Base-by-base conservation (phyloP, 1,140 invertebrate species). In the Anastatus disparis region DNA sequence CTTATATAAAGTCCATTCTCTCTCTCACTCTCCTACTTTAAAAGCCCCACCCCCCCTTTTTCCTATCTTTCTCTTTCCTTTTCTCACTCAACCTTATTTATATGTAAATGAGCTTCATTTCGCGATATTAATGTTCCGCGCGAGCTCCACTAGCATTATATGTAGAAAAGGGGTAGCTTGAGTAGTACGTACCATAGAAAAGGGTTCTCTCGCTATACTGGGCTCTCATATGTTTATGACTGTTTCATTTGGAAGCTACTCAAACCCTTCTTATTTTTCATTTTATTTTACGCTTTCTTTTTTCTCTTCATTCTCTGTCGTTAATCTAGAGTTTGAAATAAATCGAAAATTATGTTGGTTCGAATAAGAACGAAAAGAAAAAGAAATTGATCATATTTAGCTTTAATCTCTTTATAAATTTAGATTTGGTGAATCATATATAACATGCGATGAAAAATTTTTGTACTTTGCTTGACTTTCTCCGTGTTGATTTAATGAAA, bases 101-200 rank as follows among this genome's bases (percentile, higher is more conserved):
- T 92, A 92, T 92, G 91, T 89, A 92, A 92, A 92, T 92, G 91
- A 92, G 91, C 90, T 92, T 92, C 91, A 92, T 92, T 92, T 92
- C 90, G 89, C 90, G 90, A 92, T 92, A 92, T 92, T 92, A 92
- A 92, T 92, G 91, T 91, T 89, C 89, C 87, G 80, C 78, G 83
- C 80, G 77, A 81, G 78, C 87, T 87, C 85, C 84, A n/a, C n/a
- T n/a, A n/a, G n/a, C n/a, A n/a, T n/a, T n/a, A n/a, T n/a, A n/a
- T n/a, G n/a, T n/a, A n/a, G n/a, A n/a, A 77, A 83, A 83, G 81
- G 82, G 81, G 82, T 82, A n/a, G 81, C 76, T 31, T 40, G 22
- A 17, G 29, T 8, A n/a, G n/a, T 15, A 3, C 42, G 42, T 15
- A 4, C 42, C 80, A 78, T 77, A 79, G 79, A 79, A 84, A 85